Conservation (phyloP, 2,797 vertebrate species). For the Garrulus glandarius region DNA sequence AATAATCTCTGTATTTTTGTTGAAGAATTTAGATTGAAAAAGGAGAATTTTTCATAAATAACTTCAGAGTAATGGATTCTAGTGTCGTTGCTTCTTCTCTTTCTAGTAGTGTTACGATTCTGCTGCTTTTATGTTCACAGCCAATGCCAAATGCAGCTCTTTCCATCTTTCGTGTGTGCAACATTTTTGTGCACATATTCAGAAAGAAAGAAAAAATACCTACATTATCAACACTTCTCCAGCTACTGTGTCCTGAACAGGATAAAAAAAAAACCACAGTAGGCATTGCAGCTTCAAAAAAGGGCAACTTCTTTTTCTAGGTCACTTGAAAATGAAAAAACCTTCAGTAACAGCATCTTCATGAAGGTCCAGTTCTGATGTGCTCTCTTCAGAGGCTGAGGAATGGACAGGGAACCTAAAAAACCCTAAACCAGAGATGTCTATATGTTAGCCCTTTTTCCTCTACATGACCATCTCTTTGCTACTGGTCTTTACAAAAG, state of each 20-base stretch:
- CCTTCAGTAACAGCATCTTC: not conserved
- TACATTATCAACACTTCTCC: not conserved
- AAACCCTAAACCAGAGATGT: not conserved
- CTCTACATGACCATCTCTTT: not conserved
- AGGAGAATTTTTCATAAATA: not conserved
- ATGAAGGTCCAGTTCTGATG: not conserved
- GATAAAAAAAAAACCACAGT: not conserved
- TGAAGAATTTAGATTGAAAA: not conserved
- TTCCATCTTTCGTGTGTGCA: not conserved
- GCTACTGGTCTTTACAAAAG: not conserved
- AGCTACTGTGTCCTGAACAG: not conserved
- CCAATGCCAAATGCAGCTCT: not conserved
- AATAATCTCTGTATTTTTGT: not conserved
- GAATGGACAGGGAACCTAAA: not conserved
- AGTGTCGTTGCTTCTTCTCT: not conserved
- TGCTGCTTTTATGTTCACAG: not conserved
- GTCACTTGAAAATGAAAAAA: not conserved
- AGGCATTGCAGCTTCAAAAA: not conserved
- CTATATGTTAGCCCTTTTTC: not conserved
- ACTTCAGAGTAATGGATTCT: not conserved
- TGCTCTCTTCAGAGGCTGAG: not conserved
- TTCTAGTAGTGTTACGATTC: not conserved
- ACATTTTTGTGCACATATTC: not conserved
- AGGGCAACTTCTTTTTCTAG: not conserved
- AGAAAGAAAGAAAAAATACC: not conserved